phyloP scores from a whole-genome alignment of 2,888 invertebrate species.

The Sympetrum striolatum region DNA sequence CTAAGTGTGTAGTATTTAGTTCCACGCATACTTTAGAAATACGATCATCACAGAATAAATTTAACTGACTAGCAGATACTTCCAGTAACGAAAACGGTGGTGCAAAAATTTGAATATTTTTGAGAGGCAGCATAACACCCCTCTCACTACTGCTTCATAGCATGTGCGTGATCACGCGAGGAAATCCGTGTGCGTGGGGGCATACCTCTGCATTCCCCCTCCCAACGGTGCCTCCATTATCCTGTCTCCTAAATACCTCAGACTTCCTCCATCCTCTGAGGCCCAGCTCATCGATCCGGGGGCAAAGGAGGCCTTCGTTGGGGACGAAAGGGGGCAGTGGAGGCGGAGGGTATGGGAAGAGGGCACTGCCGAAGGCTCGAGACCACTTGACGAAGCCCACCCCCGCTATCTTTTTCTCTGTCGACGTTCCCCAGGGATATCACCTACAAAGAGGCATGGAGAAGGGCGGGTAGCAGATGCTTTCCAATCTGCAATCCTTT shows the following conservation, averaged over 20 bases:
- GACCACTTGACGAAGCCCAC: slow-evolving; percentile 10
- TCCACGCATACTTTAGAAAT: no score
- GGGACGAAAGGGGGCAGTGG: neutral
- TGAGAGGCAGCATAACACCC: no score
- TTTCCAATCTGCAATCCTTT: slow-evolving; percentile 40
- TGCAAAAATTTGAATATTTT: no score
- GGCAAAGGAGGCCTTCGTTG: neutral
- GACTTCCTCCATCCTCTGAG: neutral
- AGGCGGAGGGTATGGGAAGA: neutral
- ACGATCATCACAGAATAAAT: no score
- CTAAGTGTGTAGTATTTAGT: no score
- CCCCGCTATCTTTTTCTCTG: neutral
- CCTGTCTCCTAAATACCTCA: slow-evolving; percentile 24
- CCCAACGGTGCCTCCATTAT: neutral
- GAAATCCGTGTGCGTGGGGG: neutral
- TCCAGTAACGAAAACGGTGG: no score
- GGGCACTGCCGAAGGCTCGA: neutral
- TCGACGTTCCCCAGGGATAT: neutral
- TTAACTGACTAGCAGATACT: no score
- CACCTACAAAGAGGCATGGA: neutral
- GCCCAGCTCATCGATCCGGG: slow-evolving; percentile 15
- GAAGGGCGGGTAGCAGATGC: slow-evolving; percentile 17
- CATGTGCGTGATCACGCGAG: neutral
- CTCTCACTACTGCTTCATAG: no score
- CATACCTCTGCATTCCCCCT: neutral